phyloP scores from a whole-genome alignment of 1,140 invertebrate genomes.

The Cardiocondyla obscurior region DNA sequence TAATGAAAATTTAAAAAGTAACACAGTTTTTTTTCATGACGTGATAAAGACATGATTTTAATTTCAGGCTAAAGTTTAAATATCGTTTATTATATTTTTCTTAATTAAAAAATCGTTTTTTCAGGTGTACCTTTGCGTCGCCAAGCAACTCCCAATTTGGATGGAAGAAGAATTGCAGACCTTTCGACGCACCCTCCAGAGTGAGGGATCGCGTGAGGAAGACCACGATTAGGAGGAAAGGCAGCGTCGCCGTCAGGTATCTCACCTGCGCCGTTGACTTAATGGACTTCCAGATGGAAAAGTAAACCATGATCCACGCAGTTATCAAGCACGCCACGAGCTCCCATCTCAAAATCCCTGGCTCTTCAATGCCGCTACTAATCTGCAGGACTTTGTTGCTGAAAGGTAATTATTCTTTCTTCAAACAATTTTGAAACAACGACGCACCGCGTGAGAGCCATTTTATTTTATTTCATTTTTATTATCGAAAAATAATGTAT shows the following conservation, averaged over 20 bases:
- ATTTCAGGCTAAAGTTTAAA: neutral
- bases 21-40: neutral
- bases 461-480: too few species aligned
- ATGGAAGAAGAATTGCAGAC: conserved; percentile 93
- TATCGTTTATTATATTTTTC: neutral
- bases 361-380: conserved; percentile 91
- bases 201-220: conserved; percentile 92
- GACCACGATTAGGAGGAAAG: conserved; percentile 92
- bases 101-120: too few species aligned
- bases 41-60: neutral
- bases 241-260: conserved; percentile 94
- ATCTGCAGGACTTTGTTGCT: conserved; percentile 94
- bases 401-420: conserved; percentile 33
- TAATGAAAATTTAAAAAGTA: neutral
- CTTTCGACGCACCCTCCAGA: conserved; percentile 91
- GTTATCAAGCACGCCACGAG: conserved; percentile 93
- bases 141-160: conserved; percentile 94
- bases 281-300: conserved; percentile 96
- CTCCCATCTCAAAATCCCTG: conserved; percentile 93
- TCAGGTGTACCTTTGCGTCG: conserved; percentile 91
- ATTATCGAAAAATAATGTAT: neutral
- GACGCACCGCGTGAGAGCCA: too few species aligned
- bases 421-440: neutral
- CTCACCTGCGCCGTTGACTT: conserved; percentile 92
- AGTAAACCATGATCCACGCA: conserved; percentile 96